Evolutionary conservation across 2,797 vertebrate species (phyloP), one percentile per base, ranked within the genome.

Genomic region (Capromys pilorides): DNA sequence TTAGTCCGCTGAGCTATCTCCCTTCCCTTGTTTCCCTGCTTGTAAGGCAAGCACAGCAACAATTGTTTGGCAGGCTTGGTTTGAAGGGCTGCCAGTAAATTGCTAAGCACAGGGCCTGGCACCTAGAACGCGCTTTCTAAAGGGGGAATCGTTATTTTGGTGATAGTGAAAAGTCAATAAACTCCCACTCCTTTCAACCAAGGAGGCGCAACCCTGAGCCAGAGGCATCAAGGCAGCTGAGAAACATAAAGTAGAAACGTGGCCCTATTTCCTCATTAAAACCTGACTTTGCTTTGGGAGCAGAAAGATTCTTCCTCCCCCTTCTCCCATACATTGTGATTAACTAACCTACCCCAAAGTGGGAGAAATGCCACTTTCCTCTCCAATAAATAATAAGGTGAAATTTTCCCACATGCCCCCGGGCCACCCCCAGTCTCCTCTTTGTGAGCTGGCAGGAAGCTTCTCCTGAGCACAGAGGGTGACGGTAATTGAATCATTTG

Each of bases 401-500:
- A 94, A 79, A 94, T 95, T 96, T 91, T 78, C 79, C 88, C 82
- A 88, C 75, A 84, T 39, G 79, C 95, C 94, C 94, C 51, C 8
- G 0, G 93, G 95, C 94, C 92, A 94, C 57, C 73, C 86, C 45
- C 0, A 33, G 66, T 83, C 93, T 97, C 95, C 83, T 95, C 95
- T 92, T 71, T 69, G 85, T 69, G 45, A 96, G 69, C 90, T 93
- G 85, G 95, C 94, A 61, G 94, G 96, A 88, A 71, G 83, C 82
- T 90, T 96, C 93, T 96, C 92, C 88, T 45, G 88, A 97, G 95
- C 28, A n/a, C 86, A 59, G 36, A 94, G 92, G 92, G 88, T 92
- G 93, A 57, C 82, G 36, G 33, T 93, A 97, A 97, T 95, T 93
- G 96, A 96, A 97, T 96, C 95, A 96, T 94, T 97, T 95, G 94